Base-by-base conservation (phyloP, 2,113 vertebrate species). In the Noctilio leporinus region DNA sequence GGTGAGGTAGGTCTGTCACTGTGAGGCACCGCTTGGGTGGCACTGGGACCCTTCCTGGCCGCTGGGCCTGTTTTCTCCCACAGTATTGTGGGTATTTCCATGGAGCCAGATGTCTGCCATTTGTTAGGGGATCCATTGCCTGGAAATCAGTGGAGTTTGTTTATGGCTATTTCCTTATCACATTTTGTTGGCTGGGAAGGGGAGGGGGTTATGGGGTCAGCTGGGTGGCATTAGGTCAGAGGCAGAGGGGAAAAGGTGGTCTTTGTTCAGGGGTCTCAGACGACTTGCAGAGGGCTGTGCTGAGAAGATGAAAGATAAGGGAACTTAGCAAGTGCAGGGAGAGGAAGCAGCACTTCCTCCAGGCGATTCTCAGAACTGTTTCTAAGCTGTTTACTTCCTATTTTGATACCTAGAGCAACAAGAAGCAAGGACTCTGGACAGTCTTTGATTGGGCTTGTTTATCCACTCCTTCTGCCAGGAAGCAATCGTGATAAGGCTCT, bases 401-500 rank as follows among this genome's bases (percentile, higher is more conserved):
- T 98, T 98, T 98, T 98, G 97, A 98, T 98, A 98, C 98, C 97
- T 98, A 98, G 72, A 98, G 98, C 98, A 98, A 98, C 98, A 97
- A 97, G 96, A 97, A 97, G 96, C 94, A 97, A 96, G 94, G 96
- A 96, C 96, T 98, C 97, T 96, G 97, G 94, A 95, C 96, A 90
- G 72, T 51, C 78, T 98, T 97, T 64, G 51, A 95, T 92, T 98
- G 96, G 97, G 96, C 97, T 97, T 98, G 97, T 98, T 99, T 98
- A 98, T 97, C 94, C 89, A 94, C 7, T 38, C 93, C 98, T 98
- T 98, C 97, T 98, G 95, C 96, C 97, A 99, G 99, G 99, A 99
- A 99, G 98, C 98, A 99, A 98, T 99, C 97, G 91, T 98, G 98
- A 99, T 99, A 99, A 99, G 97, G 92, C 92, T 95, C 94, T 94